Conservation (phyloP, 1,140 invertebrate species). For the Brachionus paranguensis region DNA sequence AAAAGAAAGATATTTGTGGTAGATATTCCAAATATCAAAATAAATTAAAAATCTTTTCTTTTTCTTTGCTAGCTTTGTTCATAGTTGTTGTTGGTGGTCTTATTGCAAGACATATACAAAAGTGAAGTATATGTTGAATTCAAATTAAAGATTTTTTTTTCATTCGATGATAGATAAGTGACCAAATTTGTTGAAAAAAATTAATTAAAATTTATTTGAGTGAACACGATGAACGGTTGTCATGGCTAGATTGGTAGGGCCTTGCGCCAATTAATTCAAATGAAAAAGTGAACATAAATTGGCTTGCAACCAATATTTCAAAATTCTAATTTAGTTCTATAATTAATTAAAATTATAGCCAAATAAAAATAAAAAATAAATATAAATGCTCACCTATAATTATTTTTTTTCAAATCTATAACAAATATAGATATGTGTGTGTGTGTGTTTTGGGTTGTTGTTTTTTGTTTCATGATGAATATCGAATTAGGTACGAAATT, state of each 20-base stretch:
- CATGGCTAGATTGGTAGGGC: constrained; percentile 18
- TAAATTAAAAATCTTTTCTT: neutral
- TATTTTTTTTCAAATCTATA: too few species aligned
- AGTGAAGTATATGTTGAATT: constrained; percentile 28
- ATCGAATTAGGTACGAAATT: neutral
- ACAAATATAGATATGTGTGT: neutral
- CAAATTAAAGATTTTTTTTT: neutral
- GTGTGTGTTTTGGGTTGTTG: neutral
- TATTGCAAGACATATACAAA: constrained; percentile 15
- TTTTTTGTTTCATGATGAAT: neutral
- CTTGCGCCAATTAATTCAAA: neutral
- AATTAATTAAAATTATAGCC: neutral
- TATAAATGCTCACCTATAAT: constrained; percentile 8
- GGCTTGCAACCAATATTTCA: constrained; percentile 13
- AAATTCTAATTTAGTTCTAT: neutral
- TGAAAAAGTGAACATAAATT: neutral
- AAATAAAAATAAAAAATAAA: neutral
- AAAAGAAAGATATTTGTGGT: neutral
- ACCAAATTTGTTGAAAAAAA: neutral
- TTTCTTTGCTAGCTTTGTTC: neutral
- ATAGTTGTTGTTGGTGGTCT: neutral
- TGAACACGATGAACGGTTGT: neutral
- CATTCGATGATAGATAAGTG: constrained; percentile 13
- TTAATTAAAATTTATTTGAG: neutral
- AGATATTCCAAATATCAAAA: neutral